These are phyloP conservation scores for Buathra laborator DNA, from an alignment of 2,888 invertebrate genomes.

Conservation along the genomic window DNA sequence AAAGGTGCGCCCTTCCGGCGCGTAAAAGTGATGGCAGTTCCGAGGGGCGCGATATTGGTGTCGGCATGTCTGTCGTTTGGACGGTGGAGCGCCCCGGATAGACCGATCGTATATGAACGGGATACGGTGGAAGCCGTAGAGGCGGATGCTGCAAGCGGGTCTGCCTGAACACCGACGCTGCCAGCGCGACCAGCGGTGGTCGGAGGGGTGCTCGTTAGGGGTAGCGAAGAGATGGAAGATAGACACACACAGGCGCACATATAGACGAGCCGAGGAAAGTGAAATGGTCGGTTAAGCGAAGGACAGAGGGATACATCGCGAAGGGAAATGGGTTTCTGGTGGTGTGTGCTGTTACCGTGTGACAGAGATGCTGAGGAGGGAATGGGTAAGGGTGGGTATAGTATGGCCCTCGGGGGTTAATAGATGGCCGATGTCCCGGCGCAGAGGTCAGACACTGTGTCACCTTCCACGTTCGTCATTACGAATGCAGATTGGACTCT, in stretches of 20 bases:
- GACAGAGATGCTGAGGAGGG: constrained; percentile 72
- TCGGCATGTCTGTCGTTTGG: constrained; percentile 51
- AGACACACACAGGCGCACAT: constrained; percentile 29
- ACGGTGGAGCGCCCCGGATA: constrained; percentile 46
- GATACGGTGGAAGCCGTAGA: constrained; percentile 27
- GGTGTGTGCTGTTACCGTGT: constrained; percentile 62
- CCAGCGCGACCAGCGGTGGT: constrained; percentile 67
- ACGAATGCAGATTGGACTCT: constrained; percentile 82
- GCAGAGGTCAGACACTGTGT: constrained; percentile 81
- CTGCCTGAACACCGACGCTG: constrained; percentile 59
- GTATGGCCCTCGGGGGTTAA: constrained; percentile 80
- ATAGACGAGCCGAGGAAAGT: constrained; percentile 10
- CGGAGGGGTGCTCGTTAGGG: constrained; percentile 71
- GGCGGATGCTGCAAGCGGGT: constrained; percentile 22
- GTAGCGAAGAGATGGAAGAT: constrained; percentile 47
- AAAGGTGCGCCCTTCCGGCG: background rate
- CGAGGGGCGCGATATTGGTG: constrained; percentile 29
- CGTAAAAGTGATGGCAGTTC: constrained; percentile 2
- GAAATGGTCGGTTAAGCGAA: constrained; percentile 39
- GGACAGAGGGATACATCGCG: constrained; percentile 38
- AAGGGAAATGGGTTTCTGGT: constrained; percentile 42
- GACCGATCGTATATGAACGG: constrained; percentile 44
- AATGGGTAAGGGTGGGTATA: constrained; percentile 56
- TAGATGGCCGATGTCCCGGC: constrained; percentile 81
- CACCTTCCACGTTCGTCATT: constrained; percentile 82